Percentiles rank a stretch among this genome's conserved stretches.
phyloP scores from a whole-genome alignment of 2,113 vertebrate species.

The Microtus ochrogaster region DNA sequence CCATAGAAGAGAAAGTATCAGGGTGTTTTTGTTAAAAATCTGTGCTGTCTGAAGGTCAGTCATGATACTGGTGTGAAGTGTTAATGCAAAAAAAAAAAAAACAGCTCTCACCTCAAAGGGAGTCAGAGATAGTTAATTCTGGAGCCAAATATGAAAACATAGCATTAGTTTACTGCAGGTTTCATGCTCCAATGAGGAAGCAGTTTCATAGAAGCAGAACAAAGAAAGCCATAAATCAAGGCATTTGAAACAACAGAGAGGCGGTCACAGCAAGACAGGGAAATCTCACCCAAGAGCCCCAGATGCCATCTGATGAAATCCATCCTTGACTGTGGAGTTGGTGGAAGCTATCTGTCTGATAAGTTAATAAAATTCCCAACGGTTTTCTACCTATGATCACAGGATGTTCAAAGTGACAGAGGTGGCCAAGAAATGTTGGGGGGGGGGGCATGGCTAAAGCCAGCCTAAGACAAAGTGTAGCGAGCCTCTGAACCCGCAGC shows the following conservation, averaged over 20 bases:
- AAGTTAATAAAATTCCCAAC: neutral
- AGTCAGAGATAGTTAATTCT: neutral
- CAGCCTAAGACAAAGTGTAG: neutral
- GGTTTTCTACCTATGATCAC: neutral
- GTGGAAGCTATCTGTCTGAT: neutral
- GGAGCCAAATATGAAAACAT: neutral
- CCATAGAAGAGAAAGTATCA: neutral
- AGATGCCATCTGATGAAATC: neutral
- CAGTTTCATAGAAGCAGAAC: neutral
- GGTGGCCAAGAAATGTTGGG: neutral
- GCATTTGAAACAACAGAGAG: neutral
- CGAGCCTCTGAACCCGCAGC: neutral
- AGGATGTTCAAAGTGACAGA: neutral
- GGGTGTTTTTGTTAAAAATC: conserved; percentile 13
- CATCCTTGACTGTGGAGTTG: neutral
- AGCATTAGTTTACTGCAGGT: too few relatives aligned
- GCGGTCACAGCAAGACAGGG: neutral
- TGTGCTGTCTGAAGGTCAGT: neutral
- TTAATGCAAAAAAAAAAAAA: neutral
- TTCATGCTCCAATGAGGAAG: neutral
- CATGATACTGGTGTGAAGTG: neutral
- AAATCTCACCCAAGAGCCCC: neutral
- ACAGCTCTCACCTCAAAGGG: neutral
- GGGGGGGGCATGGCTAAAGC: neutral
- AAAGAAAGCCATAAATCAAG: neutral